Percentiles rank a stretch among this genome's conserved stretches.
phyloP scores from a whole-genome alignment of 1,140 invertebrate species.

The Macrobrachium nipponense region DNA sequence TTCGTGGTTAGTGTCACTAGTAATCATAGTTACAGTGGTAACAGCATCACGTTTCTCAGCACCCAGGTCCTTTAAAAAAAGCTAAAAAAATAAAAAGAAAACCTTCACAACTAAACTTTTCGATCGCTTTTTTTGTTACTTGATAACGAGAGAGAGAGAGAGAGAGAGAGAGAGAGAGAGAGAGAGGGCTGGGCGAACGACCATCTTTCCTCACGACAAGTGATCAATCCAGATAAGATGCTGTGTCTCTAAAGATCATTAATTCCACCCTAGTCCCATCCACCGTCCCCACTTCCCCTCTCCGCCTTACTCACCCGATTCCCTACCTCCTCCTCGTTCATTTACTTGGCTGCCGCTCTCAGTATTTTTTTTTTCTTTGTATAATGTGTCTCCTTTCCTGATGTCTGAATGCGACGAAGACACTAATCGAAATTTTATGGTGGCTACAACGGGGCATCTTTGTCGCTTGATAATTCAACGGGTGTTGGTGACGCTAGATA shows the following conservation, averaged over 20 bases:
- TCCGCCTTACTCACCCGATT: background rate
- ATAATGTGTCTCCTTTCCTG: background rate
- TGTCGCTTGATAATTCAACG: no score
- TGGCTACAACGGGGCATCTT: background rate
- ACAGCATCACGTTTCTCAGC: no score
- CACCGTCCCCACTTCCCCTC: background rate
- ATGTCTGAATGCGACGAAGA: background rate
- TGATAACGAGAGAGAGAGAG: background rate
- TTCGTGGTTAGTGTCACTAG: no score
- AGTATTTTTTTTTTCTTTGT: background rate
- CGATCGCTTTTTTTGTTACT: background rate
- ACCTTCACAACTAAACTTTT: no score
- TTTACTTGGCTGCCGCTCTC: background rate
- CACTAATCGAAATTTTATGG: background rate
- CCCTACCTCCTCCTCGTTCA: background rate
- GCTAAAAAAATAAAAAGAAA: no score
- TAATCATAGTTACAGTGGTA: no score
- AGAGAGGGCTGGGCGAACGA: background rate
- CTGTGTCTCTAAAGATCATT: constrained; percentile 38
- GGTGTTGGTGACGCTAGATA: no score
- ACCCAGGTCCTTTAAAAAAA: no score
- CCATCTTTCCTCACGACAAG: constrained; percentile 21
- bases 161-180: background rate
- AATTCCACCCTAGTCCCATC: background rate
- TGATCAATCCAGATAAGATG: constrained; percentile 42